Evolutionary conservation across 1,140 invertebrate species (phyloP).

Genomic region (Drosophila grimshawi): DNA sequence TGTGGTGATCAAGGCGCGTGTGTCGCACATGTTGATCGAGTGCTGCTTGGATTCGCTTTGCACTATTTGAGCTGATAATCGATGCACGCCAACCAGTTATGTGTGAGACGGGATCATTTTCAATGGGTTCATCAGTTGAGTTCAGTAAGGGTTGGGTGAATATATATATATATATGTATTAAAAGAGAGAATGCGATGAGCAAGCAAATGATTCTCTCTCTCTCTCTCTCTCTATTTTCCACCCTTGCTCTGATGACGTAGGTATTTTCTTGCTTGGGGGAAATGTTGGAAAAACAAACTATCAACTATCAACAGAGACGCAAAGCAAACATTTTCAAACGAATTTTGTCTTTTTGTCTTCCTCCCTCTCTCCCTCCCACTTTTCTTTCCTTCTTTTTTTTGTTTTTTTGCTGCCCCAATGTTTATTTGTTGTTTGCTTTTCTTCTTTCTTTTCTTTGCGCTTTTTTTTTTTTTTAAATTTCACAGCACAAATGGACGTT

Average conservation of each 20-base stretch:
- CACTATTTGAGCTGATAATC: conserved; percentile 1
- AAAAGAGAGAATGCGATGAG: conserved; percentile 15
- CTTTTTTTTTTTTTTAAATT: conserved; percentile 28
- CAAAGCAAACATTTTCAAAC: conserved; percentile 15
- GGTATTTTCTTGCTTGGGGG: conserved; percentile 42
- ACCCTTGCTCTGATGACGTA: conserved; percentile 55
- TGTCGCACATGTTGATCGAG: conserved; percentile 73
- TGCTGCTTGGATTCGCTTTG: conserved; percentile 10
- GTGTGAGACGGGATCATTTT: conserved; percentile 21
- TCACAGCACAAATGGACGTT: conserved; percentile 12
- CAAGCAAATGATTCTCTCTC: neutral
- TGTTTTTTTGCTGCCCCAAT: conserved; percentile 14
- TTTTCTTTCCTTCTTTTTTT: neutral
- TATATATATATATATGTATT: too few relatives aligned
- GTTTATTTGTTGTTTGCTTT: conserved; percentile 20
- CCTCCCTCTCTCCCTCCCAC: neutral
- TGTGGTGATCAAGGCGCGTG: conserved; percentile 65
- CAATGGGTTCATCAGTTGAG: neutral
- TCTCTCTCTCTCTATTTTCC: conserved; percentile 15
- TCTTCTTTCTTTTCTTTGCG: neutral
- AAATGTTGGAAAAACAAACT: conserved; percentile 28
- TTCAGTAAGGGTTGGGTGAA: neutral
- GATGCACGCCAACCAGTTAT: neutral
- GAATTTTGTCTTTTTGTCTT: conserved; percentile 8
- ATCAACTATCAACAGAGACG: conserved; percentile 19